Percentiles rank a stretch among this genome's conserved stretches.
Evolutionary conservation across 2,113 vertebrate genomes (phyloP).

Genomic region (Orthonyx spaldingii): DNA sequence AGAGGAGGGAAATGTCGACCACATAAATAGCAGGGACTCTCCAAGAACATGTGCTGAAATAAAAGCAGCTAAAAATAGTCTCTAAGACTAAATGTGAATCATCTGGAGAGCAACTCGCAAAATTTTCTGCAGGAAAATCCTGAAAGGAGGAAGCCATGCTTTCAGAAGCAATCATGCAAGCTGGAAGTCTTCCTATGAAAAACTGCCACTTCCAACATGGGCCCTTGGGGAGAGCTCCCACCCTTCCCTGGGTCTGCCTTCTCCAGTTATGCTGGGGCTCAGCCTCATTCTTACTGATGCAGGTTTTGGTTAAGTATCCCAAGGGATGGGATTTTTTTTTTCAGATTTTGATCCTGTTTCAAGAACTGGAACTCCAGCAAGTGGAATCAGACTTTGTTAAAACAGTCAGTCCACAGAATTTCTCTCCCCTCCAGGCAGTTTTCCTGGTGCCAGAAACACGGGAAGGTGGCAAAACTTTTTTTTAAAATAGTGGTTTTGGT

Average conservation of each 20-base stretch:
- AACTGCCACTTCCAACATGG: background rate
- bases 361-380: background rate
- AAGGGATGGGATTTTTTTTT: background rate
- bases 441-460: background rate
- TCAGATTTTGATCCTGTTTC: background rate
- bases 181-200: background rate
- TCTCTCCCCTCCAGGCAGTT: background rate
- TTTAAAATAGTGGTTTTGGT: background rate
- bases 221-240: background rate
- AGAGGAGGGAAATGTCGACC: background rate
- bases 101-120: background rate
- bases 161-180: background rate
- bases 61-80: constrained; percentile 32
- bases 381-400: background rate
- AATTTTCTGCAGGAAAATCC: constrained; percentile 4
- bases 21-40: background rate
- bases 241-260: background rate
- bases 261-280: background rate
- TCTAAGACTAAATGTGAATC: constrained; percentile 4
- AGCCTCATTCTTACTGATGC: background rate
- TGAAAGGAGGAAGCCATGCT: background rate
- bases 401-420: background rate
- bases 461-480: background rate
- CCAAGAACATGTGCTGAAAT: constrained; percentile 10
- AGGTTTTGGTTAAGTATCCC: background rate